Conservation (phyloP, 2,888 invertebrate genomes). For the Oscheius sp. region DNA sequence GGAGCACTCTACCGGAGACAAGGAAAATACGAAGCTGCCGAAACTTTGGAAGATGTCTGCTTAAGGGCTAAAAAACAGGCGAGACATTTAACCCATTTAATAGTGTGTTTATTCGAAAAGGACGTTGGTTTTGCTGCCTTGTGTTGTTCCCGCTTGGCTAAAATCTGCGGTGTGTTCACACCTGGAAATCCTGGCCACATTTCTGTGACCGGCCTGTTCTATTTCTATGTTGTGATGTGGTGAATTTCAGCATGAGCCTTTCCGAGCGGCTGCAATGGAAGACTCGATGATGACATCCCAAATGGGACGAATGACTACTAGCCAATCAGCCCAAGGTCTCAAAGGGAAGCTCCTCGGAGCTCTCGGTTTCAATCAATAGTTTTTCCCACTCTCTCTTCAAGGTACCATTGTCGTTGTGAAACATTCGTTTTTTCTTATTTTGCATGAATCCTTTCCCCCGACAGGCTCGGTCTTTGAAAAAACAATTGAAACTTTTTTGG, state of each 20-base stretch:
- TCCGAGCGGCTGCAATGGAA: constrained; percentile 34
- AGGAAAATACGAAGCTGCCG: constrained; percentile 98
- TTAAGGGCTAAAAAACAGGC: constrained; percentile 94
- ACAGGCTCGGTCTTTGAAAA: constrained; percentile 9
- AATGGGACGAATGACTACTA: constrained; percentile 46
- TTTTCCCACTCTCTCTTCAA: not conserved
- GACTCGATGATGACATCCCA: constrained; percentile 47
- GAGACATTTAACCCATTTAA: constrained; percentile 37
- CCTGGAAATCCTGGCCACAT: too few species aligned
- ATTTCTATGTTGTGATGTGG: constrained; percentile 31
- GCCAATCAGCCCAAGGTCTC: constrained; percentile 46
- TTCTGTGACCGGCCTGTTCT: too few species aligned
- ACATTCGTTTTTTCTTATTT: constrained; percentile 6
- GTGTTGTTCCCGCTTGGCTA: constrained; percentile 20
- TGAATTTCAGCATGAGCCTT: constrained; percentile 52
- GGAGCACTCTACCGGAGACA: constrained; percentile 97
- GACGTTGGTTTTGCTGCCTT: not conserved
- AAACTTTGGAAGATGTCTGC: constrained; percentile 97
- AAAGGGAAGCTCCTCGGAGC: constrained; percentile 53
- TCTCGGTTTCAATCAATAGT: constrained; percentile 39
- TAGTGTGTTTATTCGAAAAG: too few species aligned
- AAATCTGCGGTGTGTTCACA: not conserved
- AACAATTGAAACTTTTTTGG: not conserved
- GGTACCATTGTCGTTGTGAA: constrained; percentile 12
- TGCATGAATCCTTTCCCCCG: constrained; percentile 16